phyloP scores from a whole-genome alignment of 2,888 invertebrate genomes.

The Plebejus anna region DNA sequence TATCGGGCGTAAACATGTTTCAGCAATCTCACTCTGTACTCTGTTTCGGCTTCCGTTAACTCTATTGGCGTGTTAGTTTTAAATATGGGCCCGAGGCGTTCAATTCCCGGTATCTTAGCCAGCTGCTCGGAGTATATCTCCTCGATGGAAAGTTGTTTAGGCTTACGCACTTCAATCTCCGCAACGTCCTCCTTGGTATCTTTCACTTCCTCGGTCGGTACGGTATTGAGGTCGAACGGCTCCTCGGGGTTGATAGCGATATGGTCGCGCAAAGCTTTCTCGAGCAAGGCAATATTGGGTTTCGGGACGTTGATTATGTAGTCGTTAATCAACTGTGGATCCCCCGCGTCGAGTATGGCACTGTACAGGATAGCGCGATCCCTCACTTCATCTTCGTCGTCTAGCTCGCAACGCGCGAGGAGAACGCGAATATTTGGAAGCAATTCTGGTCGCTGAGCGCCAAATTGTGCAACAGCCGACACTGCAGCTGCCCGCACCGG shows the following conservation, averaged over 20 bases:
- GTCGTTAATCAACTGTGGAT: conserved; percentile 85
- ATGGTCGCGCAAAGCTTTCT: conserved; percentile 92
- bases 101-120: conserved; percentile 89
- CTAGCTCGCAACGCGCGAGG: conserved; percentile 93
- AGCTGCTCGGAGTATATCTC: conserved; percentile 92
- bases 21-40: conserved; percentile 94
- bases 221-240: conserved; percentile 91
- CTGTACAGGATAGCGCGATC: conserved; percentile 98
- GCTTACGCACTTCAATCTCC: conserved; percentile 87
- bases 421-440: conserved; percentile 87
- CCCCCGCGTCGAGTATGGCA: conserved; percentile 87
- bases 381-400: conserved; percentile 98
- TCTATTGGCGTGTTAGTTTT: conserved; percentile 92
- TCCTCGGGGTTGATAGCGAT: conserved; percentile 84
- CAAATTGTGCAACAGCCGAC: conserved; percentile 98
- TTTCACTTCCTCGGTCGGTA: conserved; percentile 91
- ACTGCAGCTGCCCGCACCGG: conserved; percentile 98
- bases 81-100: conserved; percentile 92
- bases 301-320: conserved; percentile 87
- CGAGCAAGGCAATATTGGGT: conserved; percentile 93
- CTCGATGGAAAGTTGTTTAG: conserved; percentile 91
- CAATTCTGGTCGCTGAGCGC: conserved; percentile 89
- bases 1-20: conserved; percentile 95
- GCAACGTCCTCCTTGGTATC: conserved; percentile 88
- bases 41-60: conserved; percentile 98